Conservation (phyloP, 2,797 vertebrate species). For the Oreonectes daqikongensis region DNA sequence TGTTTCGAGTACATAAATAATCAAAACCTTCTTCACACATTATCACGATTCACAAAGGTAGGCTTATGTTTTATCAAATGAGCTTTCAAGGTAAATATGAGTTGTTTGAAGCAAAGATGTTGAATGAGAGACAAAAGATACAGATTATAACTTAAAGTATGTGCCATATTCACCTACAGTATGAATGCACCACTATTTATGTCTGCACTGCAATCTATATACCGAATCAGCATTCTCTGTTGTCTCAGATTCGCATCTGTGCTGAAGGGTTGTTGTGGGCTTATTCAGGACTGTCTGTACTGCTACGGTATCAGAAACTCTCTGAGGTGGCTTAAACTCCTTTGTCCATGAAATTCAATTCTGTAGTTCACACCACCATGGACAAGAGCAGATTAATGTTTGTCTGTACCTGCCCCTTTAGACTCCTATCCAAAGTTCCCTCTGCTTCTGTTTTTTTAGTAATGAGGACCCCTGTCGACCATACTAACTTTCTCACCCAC, state of each 20-base stretch:
- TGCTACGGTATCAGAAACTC: constrained; percentile 30
- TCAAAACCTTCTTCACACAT: too few species aligned
- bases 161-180: too few species aligned
- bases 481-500: constrained; percentile 19
- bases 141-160: too few species aligned
- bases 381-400: constrained; percentile 51
- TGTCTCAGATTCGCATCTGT: not conserved
- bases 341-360: constrained; percentile 49
- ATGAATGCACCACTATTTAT: too few species aligned
- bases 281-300: constrained; percentile 11
- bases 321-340: constrained; percentile 40
- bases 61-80: too few species aligned
- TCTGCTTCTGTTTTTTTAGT: constrained; percentile 30
- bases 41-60: too few species aligned
- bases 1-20: too few species aligned
- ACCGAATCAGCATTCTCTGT: not conserved
- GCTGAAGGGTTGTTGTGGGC: constrained; percentile 3
- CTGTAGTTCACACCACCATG: constrained; percentile 45
- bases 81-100: too few species aligned
- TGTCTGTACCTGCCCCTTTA: constrained; percentile 15
- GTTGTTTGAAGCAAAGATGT: too few species aligned
- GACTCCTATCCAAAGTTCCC: constrained; percentile 19
- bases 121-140: too few species aligned
- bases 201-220: too few species aligned
- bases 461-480: constrained; percentile 42